Evolutionary conservation across 2,797 vertebrate species (phyloP).

Genomic region (Lophius americanus): DNA sequence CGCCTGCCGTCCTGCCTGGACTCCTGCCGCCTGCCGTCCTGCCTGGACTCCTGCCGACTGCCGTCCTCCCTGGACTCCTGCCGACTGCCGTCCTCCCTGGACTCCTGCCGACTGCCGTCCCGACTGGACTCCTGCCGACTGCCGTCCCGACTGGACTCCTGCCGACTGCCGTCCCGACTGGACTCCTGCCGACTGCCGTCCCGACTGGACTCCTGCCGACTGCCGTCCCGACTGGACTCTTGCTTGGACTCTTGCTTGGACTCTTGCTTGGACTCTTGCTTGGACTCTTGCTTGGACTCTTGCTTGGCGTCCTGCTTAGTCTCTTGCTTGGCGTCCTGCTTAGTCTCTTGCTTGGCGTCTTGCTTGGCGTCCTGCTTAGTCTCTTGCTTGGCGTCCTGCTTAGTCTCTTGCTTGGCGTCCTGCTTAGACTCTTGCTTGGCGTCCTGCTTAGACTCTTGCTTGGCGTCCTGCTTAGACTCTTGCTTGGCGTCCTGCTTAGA

Average conservation of each 20-base stretch:
- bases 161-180: constrained; percentile 10
- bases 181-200: constrained; percentile 1
- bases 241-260: constrained; percentile 69
- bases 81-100: constrained; percentile 18
- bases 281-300: constrained; percentile 25
- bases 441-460: constrained; percentile 81
- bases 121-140: constrained; percentile 31
- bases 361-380: constrained; percentile 5
- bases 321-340: constrained; percentile 70
- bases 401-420: constrained; percentile 38
- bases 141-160: constrained; percentile 17
- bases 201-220: constrained; percentile 51
- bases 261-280: constrained; percentile 23
- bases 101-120: constrained; percentile 18
- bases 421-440: constrained; percentile 34
- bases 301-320: constrained; percentile 76
- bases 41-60: constrained; percentile 66
- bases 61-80: constrained; percentile 25
- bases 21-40: constrained; percentile 4
- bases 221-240: not conserved
- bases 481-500: constrained; percentile 20
- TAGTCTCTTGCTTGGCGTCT: constrained; percentile 24
- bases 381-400: constrained; percentile 35
- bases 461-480: constrained; percentile 47
- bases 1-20: constrained; percentile 29